A percentile compares a stretch with the other conserved stretches of the same genome.
Conservation (phyloP, 2,113 vertebrate species). For the Bujurquina vittata region DNA sequence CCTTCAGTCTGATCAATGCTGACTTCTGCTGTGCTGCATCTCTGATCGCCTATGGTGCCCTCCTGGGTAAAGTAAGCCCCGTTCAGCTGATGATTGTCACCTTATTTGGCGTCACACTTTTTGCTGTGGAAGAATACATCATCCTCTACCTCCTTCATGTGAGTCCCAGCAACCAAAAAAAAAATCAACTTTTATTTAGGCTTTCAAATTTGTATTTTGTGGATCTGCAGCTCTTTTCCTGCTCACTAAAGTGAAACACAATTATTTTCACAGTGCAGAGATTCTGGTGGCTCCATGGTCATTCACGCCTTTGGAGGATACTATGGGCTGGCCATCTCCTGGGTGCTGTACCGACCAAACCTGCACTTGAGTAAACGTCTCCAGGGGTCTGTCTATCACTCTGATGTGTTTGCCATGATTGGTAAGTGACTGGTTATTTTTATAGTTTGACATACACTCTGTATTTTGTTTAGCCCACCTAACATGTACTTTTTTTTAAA, state of each 20-base stretch:
- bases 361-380: conserved; percentile 87
- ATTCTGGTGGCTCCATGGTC: conserved; percentile 95
- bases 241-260: not conserved
- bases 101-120: conserved; percentile 91
- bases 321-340: conserved; percentile 91
- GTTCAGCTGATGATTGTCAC: conserved; percentile 92
- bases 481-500: not conserved
- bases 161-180: conserved; percentile 63
- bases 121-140: conserved; percentile 91
- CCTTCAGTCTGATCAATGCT: conserved; percentile 90
- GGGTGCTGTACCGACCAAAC: conserved; percentile 90
- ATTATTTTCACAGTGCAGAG: conserved; percentile 83
- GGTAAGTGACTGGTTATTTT: conserved; percentile 76
- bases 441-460: not conserved
- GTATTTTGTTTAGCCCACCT: not conserved
- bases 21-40: conserved; percentile 94
- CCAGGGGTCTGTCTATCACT: conserved; percentile 86
- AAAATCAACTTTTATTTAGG: not conserved
- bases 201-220: not conserved
- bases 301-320: conserved; percentile 96
- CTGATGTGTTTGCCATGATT: conserved; percentile 95
- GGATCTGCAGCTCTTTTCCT: not conserved
- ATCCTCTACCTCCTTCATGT: conserved; percentile 90
- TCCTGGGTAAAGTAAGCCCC: conserved; percentile 94
- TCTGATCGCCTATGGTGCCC: conserved; percentile 92